Base-by-base conservation (phyloP, 1,140 invertebrate species). In the Drosophila takahashii region DNA sequence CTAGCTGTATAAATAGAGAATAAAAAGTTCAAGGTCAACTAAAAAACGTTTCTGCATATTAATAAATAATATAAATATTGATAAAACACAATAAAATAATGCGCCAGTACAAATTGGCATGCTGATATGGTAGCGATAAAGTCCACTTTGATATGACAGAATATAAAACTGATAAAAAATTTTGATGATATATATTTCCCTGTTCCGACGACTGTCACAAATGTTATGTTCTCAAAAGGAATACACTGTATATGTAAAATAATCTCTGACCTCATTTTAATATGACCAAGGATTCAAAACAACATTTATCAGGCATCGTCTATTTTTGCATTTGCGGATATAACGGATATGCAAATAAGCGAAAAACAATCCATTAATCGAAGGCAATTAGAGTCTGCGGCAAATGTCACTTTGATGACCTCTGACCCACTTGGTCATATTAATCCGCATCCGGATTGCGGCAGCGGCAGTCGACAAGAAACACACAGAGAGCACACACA, bases 331-430 rank as follows among this genome's bases (percentile, higher is more conserved):
- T 77, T 81, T 72, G 15, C 37, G 13, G 34, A 50, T 22, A 74
- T 44, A 15, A 13, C 37, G 13, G 34, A 50, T 22, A 74, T 44
- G 18, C 32, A 58, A 61, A 69, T 42, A 41, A 18, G 32, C 45
- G 44, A 48, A 48, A 60, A 59, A 59, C 54, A 47, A 79, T 44
- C 34, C 41, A 61, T 81, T 80, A 80, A 80, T 80, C 54, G 57
- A 54, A 41, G 47, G 67, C 78, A 81, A 81, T 80, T 77, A 81
- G 66, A 80, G 61, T 42, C 60, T 60, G 39, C 61, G 52, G 56
- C 78, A 81, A 81, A 81, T 81, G 65, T 54, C 59, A 71, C 60
- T 58, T 81, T 81, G 79, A 81, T 81, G 78, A 64, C 74, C 56
- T 52, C 45, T 42, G 57, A 52, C 13, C 27, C 44, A 57, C 37